A percentile compares a stretch with the other conserved stretches of the same genome.
Conservation (phyloP, 2,888 invertebrate species). For the Alloscopus bannaensis region DNA sequence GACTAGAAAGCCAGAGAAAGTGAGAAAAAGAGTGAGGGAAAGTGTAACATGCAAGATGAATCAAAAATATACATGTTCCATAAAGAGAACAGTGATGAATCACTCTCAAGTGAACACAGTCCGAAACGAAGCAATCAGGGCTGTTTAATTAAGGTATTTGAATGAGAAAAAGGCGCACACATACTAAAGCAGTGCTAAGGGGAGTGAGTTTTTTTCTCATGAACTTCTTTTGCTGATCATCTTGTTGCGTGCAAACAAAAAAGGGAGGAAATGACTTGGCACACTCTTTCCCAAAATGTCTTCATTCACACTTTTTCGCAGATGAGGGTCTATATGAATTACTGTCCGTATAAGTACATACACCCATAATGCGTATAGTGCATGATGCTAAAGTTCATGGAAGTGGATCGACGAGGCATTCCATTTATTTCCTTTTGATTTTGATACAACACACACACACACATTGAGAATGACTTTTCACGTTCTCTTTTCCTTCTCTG, state of each 20-base stretch:
- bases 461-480: conserved; percentile 5
- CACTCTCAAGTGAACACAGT: conserved; percentile 17
- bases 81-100: conserved; percentile 33
- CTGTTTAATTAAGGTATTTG: conserved; percentile 26
- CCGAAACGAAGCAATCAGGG: conserved; percentile 16
- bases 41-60: too few relatives aligned
- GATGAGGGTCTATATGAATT: too few relatives aligned
- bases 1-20: not conserved
- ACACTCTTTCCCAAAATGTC: too few relatives aligned
- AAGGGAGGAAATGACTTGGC: too few relatives aligned
- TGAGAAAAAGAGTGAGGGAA: conserved; percentile 8
- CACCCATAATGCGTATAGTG: not conserved
- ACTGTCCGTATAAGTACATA: not conserved
- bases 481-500: conserved; percentile 4
- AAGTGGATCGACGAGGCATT: not conserved
- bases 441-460: conserved; percentile 8
- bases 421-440: conserved; percentile 22
- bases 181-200: too few relatives aligned
- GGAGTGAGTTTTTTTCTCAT: conserved; percentile 1
- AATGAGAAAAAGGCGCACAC: not conserved
- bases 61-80: too few relatives aligned
- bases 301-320: conserved; percentile 23
- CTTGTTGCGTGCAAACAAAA: conserved; percentile 48
- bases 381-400: not conserved
- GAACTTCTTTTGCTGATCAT: conserved; percentile 37